These are phyloP conservation scores for Horisme vitalbata DNA, from an alignment of 2,888 invertebrate species.

Conservation along the genomic window DNA sequence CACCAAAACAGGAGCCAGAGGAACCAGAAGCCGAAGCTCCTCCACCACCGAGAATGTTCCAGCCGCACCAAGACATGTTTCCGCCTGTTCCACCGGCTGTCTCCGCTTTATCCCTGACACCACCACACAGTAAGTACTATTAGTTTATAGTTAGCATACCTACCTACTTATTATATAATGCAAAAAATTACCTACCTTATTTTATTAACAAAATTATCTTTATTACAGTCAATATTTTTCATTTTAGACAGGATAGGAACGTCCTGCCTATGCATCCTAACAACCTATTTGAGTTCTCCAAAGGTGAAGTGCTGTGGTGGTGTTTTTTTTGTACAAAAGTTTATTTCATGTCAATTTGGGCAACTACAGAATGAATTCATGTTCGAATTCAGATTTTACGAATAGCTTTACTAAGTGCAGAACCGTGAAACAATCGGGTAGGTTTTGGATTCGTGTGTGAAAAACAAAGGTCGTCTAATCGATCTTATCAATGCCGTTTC, in stretches of 20 bases:
- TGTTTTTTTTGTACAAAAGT: no score
- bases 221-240: not conserved
- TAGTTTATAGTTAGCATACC: no score
- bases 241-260: not conserved
- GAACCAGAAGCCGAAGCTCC: conserved; percentile 76
- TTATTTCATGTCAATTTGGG: no score
- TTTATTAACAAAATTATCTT: not conserved
- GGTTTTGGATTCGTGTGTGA: conserved; percentile 24
- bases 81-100: conserved; percentile 87
- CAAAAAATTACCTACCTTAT: no score
- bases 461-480: conserved; percentile 60
- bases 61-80: conserved; percentile 85
- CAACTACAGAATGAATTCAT: no score
- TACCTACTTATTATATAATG: not conserved
- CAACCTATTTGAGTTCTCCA: no score
- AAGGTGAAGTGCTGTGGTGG: no score
- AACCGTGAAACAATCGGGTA: conserved; percentile 8
- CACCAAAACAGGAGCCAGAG: conserved; percentile 68
- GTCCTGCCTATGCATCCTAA: no score
- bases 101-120: conserved; percentile 89
- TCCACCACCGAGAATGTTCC: conserved; percentile 81
- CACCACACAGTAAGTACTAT: conserved; percentile 89
- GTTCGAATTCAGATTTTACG: no score
- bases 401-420: not conserved
- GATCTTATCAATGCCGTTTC: conserved; percentile 66